Conservation (phyloP, 2,797 vertebrate genomes). For the Gila robusta region DNA sequence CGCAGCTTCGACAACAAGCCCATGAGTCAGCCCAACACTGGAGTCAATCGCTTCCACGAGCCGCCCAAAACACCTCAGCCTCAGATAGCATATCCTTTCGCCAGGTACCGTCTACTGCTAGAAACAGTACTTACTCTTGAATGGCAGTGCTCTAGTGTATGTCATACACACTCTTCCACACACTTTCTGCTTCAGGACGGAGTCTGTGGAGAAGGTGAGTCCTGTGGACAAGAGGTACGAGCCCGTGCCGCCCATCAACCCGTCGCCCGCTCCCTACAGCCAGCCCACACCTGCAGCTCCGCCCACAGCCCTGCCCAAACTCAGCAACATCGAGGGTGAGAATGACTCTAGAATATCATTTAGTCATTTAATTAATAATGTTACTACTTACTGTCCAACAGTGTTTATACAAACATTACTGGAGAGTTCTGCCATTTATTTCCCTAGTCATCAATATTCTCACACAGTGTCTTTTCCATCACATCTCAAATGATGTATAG, state of each 20-base stretch:
- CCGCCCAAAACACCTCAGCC: constrained; percentile 82
- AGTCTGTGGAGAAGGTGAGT: constrained; percentile 85
- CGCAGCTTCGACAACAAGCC: constrained; percentile 93
- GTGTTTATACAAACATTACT: neutral
- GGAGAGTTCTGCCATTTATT: neutral
- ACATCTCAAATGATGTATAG: neutral
- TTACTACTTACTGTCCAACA: neutral
- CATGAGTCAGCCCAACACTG: constrained; percentile 76
- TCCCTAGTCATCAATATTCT: neutral
- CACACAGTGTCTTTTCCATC: neutral
- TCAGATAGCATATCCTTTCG: constrained; percentile 87
- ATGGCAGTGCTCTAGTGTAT: constrained; percentile 16
- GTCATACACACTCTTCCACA: neutral
- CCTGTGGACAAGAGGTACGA: constrained; percentile 91
- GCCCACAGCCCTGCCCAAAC: constrained; percentile 88
- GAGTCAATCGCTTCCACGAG: constrained; percentile 87
- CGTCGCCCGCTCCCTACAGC: constrained; percentile 86
- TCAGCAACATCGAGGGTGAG: constrained; percentile 87
- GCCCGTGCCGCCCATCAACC: constrained; percentile 82
- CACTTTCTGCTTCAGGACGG: constrained; percentile 80
- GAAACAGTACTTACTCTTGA: neutral
- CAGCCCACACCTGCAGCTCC: constrained; percentile 79
- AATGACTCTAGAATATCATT: neutral
- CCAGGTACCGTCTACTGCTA: constrained; percentile 74
- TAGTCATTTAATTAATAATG: neutral